Evolutionary conservation across 2,888 invertebrate genomes (phyloP), one percentile per base, ranked within the genome.

Genomic region (Cylindroiulus punctatus): DNA sequence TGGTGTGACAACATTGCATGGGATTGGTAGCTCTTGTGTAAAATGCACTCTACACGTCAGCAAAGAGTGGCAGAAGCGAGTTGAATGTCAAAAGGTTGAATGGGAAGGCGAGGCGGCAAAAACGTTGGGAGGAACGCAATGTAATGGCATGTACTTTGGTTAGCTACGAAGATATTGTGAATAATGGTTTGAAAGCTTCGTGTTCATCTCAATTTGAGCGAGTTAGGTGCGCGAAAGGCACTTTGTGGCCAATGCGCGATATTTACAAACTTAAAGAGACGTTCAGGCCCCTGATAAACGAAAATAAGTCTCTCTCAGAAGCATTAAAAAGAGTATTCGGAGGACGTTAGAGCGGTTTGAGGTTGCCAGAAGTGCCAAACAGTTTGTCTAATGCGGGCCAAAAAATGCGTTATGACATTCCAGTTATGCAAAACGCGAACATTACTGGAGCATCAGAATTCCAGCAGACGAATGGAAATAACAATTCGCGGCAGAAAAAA

Each of bases 221-320:
- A 52, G n/a, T 52, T 52, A 52, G 52, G 17, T 52, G 52, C 52
- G n/a, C n/a, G n/a, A 52, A 52, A 52, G 52, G n/a, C 52, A 52
- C 52, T 52, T 52, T 52, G 52, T 52, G 52, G 12, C 52, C n/a
- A 19, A 7, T 52, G 52, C 1, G 52, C 52, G n/a, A 52, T 52
- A n/a, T 52, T 52, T 17, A 12, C 52, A 44, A 44, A 44, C 44
- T 44, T 44, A 44, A 44, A 14, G 44, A 44, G 52, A 19, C 52
- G 52, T 52, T 52, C 1, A n/a, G 7, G 17, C 2, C 19, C 52
- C 4, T 52, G 52, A 52, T 19, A 17, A 52, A 52, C 52, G 52
- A 19, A 52, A 52, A 52, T 52, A 19, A 52, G 52, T 52, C 17
- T 52, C 40, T n/a, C 44, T 44, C 44, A 17, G 44, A 44, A 10